phyloP scores from a whole-genome alignment of 2,888 invertebrate genomes.

The Pheosia tremula region DNA sequence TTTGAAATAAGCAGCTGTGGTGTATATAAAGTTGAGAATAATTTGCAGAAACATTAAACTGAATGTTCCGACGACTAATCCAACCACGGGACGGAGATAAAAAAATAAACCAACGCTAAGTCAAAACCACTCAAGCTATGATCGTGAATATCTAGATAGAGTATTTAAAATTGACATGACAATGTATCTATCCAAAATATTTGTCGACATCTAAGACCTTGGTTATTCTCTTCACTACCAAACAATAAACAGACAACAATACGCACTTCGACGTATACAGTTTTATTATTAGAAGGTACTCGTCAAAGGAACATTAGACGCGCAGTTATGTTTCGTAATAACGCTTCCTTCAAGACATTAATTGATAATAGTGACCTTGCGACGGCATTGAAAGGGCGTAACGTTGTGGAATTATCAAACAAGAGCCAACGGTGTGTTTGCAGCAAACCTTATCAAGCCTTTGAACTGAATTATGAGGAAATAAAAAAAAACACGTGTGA shows the following conservation, averaged over 20 bases:
- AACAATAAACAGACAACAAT: conserved; percentile 2
- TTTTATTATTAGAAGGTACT: background rate
- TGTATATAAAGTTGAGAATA: too few relatives aligned
- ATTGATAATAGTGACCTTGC: background rate
- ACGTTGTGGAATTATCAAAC: background rate
- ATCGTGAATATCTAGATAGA: too few relatives aligned
- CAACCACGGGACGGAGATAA: too few relatives aligned
- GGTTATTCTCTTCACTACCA: background rate
- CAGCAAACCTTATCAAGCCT: background rate
- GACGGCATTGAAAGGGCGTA: background rate
- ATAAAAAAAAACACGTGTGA: too few relatives aligned
- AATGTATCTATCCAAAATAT: background rate
- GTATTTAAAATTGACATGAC: background rate
- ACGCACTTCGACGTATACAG: background rate
- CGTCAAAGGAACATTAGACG: background rate
- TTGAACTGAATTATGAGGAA: background rate
- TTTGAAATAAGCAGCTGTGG: too few relatives aligned
- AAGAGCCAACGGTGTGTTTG: background rate
- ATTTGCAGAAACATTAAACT: too few relatives aligned
- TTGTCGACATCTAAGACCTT: background rate
- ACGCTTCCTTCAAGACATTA: background rate
- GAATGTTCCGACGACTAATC: too few relatives aligned
- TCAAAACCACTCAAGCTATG: too few relatives aligned
- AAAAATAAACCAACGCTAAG: too few relatives aligned
- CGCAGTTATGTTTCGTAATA: background rate